Evolutionary conservation across 2,113 vertebrate genomes (phyloP).

Genomic region (Lasiurus cinereus): DNA sequence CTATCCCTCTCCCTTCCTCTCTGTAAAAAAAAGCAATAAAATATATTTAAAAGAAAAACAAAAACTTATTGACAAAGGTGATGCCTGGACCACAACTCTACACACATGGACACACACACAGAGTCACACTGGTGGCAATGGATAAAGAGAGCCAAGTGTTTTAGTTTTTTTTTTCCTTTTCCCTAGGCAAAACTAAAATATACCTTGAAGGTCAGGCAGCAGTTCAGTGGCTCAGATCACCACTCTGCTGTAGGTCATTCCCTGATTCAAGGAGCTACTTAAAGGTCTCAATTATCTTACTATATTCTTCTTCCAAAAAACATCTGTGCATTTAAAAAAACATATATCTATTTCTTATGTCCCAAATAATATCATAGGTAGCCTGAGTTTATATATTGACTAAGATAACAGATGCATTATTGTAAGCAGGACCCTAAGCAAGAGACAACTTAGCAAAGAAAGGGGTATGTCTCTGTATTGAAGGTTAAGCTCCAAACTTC

Average conservation of each 20-base stretch:
- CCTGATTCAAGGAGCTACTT: constrained; percentile 62
- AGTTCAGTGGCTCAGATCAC: background rate
- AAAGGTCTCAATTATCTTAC: constrained; percentile 61
- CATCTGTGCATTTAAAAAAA: background rate
- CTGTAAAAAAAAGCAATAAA: no score
- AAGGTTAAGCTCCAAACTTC: constrained; percentile 7
- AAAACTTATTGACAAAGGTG: constrained; percentile 36
- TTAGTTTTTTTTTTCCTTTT: constrained; percentile 67
- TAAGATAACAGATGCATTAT: constrained; percentile 5
- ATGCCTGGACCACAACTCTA: background rate
- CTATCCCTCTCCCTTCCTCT: no score
- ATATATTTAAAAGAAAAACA: no score
- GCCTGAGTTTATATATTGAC: constrained; percentile 15
- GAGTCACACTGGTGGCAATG: background rate
- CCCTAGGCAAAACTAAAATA: constrained; percentile 69
- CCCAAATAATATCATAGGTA: constrained; percentile 53
- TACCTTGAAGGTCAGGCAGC: constrained; percentile 59
- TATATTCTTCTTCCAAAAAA: constrained; percentile 51
- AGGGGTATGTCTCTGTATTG: background rate
- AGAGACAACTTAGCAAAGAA: constrained; percentile 5
- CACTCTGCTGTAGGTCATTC: constrained; percentile 41
- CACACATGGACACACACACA: background rate
- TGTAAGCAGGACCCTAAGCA: background rate
- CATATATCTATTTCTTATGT: background rate
- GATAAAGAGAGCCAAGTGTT: constrained; percentile 54